phyloP scores from a whole-genome alignment of 64 coral and sea anemone genomes.

The Montipora cactus region DNA sequence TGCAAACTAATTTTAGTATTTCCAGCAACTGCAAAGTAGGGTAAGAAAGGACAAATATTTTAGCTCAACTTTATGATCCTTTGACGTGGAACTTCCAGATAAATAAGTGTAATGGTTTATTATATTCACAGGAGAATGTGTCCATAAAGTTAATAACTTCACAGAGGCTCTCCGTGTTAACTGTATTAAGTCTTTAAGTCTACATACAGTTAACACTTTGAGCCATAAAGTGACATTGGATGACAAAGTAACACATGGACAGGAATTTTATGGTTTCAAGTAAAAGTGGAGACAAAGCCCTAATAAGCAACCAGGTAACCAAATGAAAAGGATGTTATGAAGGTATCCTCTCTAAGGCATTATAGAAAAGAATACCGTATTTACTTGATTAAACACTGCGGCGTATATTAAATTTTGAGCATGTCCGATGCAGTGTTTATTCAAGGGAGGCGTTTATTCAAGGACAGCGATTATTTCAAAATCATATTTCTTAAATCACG shows the following conservation, averaged over 20 bases:
- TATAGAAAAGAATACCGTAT: too few species aligned
- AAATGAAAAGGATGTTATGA: neutral
- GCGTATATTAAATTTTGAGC: too few species aligned
- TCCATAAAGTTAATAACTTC: neutral
- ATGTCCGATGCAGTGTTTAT: too few species aligned
- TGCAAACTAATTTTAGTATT: neutral
- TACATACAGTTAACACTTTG: neutral
- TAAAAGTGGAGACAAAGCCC: neutral
- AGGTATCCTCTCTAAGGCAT: neutral
- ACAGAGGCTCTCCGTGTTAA: neutral
- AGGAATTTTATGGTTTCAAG: neutral
- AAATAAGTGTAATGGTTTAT: neutral
- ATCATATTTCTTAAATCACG: too few species aligned
- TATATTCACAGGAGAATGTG: neutral
- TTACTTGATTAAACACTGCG: too few species aligned
- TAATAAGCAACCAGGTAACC: neutral
- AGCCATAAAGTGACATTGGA: neutral
- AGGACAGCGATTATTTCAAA: too few species aligned
- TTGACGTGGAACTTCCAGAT: neutral
- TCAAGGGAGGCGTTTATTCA: too few species aligned
- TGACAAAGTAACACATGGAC: neutral
- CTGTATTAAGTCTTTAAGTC: neutral
- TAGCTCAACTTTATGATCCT: neutral
- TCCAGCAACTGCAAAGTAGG: neutral
- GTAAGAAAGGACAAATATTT: neutral